Base-by-base conservation (phyloP, 2,888 invertebrate species). In the Eupithecia pulchellata region DNA sequence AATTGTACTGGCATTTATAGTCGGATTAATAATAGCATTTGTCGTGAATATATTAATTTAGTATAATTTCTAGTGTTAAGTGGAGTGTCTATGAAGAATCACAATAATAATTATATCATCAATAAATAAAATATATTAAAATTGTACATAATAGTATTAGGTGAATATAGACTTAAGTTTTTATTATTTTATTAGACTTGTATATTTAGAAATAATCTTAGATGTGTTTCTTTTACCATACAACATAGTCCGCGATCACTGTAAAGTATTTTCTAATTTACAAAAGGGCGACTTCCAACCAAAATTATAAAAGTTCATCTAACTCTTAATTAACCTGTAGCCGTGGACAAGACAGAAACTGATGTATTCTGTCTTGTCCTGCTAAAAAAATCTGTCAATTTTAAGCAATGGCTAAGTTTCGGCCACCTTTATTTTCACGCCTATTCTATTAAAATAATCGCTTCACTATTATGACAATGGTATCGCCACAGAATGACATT, bases 161-260 rank as follows among this genome's bases (percentile, higher is more conserved):
- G 78, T 57, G 68, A 71, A 76, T 66, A 64, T 90, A 87, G 81
- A 29, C 39, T 32, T 90, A 91, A 88, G 86, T 79, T 87, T 84
- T 84, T 87, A 87, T 87, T 81, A 85, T 84, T 85, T 86, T 88
- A 86, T 82, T 83, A 88, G 88, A 89, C 87, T 85, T 89, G 85
- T 89, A 87, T 88, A 85, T 90, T 87, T 91, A 90, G 89, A 86
- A 32, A 91, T 89, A 67, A 91, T 86, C 81, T 89, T 89, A 91
- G 87, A 89, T 81, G 90, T 90, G 89, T 92, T 91, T 91, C 84
- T 86, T 91, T 91, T 91, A 91, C 89, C 89, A 86, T 87, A 78
- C 78, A 78, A 81, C 82, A 82, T 78, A 72, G 68, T 67, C 72
- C 58, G 69, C 71, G 72, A 66, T 71, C 75, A 66, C 65, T 64